Base-by-base conservation (phyloP, 2,113 vertebrate species). In the Chaetops frenatus region DNA sequence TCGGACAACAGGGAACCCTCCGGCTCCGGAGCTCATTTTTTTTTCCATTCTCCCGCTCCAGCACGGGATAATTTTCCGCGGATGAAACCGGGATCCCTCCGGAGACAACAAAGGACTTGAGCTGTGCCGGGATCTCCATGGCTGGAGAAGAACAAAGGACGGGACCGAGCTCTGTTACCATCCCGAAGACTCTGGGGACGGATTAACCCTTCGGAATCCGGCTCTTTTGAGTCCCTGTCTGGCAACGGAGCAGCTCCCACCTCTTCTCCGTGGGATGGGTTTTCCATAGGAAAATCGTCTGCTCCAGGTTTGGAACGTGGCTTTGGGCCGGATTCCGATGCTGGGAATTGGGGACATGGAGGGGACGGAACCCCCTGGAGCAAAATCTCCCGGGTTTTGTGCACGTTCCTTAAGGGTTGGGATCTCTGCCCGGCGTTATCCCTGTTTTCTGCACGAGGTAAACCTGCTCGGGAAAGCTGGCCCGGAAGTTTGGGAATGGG, bases 301-400 rank as follows among this genome's bases (percentile, higher is more conserved):
- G 18, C 23, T 33, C 29, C 1, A 2, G 36, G 12, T 51, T 24
- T 12, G 56, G 66, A 44, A 71, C 20, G 44, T 6, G 53, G 23
- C 29, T 12, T 19, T 6, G 15, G 47, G 60, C 44, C 15, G 1
- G 21, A 20, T n/a, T 38, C 50, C 4, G 0, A 3, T 15, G 15
- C 22, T 57, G 64, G 56, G 24, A 82, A 82, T 35, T 25, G 2
- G 31, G 27, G 80, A 71, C 3, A 7, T 12, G 13, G 66, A 61
- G 21, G 33, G 31, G 47, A 25, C 0, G 0, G 36, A 51, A 58
- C 8, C 4, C 33, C 24, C 35, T 0, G 6, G 56, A 71, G 31
- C 1, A 10, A 35, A 61, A 44, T 1, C 24, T 50, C 44, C 24
- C 1, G 44, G 19, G 12, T 12, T 70, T n/a, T 58, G 53, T 19